Percentiles rank a stretch among this genome's conserved stretches.
phyloP scores from a whole-genome alignment of 2,113 vertebrate species.

The Salvelinus namaycush region DNA sequence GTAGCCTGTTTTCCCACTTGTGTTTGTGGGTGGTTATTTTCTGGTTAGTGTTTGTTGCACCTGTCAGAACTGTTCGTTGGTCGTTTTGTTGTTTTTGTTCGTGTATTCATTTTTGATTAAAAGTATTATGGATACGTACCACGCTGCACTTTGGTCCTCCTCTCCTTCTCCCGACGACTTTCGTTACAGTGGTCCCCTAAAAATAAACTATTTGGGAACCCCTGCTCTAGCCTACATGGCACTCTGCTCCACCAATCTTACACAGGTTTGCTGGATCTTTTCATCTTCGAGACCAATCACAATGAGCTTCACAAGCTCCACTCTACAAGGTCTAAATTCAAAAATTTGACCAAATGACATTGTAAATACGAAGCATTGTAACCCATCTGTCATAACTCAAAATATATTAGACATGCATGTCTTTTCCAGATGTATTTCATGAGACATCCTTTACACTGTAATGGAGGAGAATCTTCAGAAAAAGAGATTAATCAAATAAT shows the following conservation, averaged over 20 bases:
- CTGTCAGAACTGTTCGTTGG: too few relatives aligned
- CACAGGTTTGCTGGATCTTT: not conserved
- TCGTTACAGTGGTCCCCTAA: too few relatives aligned
- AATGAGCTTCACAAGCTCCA: not conserved
- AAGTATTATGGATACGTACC: too few relatives aligned
- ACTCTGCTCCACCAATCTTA: too few relatives aligned
- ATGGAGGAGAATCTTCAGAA: not conserved
- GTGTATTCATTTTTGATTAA: too few relatives aligned
- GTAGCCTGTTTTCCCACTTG: too few relatives aligned
- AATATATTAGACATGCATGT: not conserved
- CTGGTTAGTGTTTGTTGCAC: too few relatives aligned
- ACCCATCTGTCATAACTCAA: not conserved
- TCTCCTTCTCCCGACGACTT: too few relatives aligned
- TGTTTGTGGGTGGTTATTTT: too few relatives aligned
- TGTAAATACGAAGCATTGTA: not conserved
- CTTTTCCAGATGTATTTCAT: not conserved
- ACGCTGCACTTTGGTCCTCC: too few relatives aligned
- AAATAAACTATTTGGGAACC: too few relatives aligned
- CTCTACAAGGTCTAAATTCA: not conserved
- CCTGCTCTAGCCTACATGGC: not conserved
- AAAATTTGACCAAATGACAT: not conserved
- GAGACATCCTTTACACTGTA: not conserved
- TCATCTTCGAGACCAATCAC: not conserved
- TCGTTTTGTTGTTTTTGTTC: too few relatives aligned
- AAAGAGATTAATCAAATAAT: conserved; percentile 22